Evolutionary conservation across 2,888 invertebrate species (phyloP), one percentile per base, ranked within the genome.

Genomic region (Chaetogeoica ovagalla): DNA sequence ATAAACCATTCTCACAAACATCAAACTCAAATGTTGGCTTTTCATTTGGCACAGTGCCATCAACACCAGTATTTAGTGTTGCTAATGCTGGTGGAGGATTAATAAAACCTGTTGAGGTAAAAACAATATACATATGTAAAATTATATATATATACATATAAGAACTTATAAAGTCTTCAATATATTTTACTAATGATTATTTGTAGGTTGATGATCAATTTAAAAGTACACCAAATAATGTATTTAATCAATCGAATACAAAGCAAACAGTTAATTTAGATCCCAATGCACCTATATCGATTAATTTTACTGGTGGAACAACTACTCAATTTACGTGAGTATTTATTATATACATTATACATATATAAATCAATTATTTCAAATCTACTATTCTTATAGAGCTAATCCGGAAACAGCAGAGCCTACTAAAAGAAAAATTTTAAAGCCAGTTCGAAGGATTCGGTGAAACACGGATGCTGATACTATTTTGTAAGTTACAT

Each of bases 41-140:
- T 68, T 85, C 84, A n/a, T 88, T 88, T 82, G 87, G 87, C 3
- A 84, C 84, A 21, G n/a, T n/a, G n/a, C 81, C 48, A 62, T 70
- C 70, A 70, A 3, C 59, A n/a, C 70, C 77, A 0, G 70, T 70
- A 19, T 79, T 79, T 39, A 79, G 52, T 70, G 21, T 52, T 30
- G 8, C 76, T 8, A 77, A 39, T 69, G 0, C 63, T 39, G 8
- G 6, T 55, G 70, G 60, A 30, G 70, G 60, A 2, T 6, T 52
- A 21, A 19, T 48, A 6, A 79, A 79, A 63, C 19, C 76, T 57
- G 13, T 48, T 17, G 23, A 17, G 76, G 76, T 76, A 60, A 57
- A 6, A 15, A 39, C 8, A 19, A 4, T n/a, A n/a, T n/a, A n/a
- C n/a, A n/a, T n/a, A n/a, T n/a, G n/a, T n/a, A n/a, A n/a, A n/a